Conservation (phyloP, 2,797 vertebrate genomes). For the Spheniscus humboldti region DNA sequence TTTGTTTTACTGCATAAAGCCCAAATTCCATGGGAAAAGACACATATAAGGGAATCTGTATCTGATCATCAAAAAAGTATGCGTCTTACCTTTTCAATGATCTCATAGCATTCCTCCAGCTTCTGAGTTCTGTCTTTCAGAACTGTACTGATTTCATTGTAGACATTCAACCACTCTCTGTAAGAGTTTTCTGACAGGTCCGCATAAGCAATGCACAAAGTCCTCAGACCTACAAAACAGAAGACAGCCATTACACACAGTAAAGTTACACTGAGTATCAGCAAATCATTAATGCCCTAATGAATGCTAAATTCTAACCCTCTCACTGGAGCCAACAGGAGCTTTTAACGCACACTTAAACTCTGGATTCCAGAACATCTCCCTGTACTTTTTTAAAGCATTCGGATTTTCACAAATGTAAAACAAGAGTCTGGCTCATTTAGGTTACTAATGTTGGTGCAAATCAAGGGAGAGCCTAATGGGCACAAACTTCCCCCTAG, state of each 20-base stretch:
- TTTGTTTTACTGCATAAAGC: neutral
- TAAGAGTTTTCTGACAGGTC: slow-evolving; percentile 89
- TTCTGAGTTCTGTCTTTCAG: slow-evolving; percentile 90
- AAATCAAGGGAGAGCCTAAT: neutral
- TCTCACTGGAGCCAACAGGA: neutral
- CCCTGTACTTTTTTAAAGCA: neutral
- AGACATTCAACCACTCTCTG: slow-evolving; percentile 87
- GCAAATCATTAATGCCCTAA: neutral
- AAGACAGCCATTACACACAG: neutral
- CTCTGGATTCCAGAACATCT: neutral
- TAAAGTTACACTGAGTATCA: neutral
- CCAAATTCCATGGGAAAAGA: neutral
- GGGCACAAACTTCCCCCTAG: neutral
- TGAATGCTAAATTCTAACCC: neutral
- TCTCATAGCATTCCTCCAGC: slow-evolving; percentile 93
- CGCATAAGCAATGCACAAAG: slow-evolving; percentile 92
- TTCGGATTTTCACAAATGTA: neutral
- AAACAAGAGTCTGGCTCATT: neutral
- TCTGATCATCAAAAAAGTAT: neutral
- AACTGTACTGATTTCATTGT: slow-evolving; percentile 84
- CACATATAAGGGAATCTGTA: rapidly evolving
- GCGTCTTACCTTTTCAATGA: slow-evolving; percentile 88
- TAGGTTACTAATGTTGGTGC: neutral
- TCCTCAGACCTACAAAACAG: slow-evolving; percentile 83
- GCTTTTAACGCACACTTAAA: neutral